Base-by-base conservation (phyloP, 2,797 vertebrate genomes). In the Morus bassanus region DNA sequence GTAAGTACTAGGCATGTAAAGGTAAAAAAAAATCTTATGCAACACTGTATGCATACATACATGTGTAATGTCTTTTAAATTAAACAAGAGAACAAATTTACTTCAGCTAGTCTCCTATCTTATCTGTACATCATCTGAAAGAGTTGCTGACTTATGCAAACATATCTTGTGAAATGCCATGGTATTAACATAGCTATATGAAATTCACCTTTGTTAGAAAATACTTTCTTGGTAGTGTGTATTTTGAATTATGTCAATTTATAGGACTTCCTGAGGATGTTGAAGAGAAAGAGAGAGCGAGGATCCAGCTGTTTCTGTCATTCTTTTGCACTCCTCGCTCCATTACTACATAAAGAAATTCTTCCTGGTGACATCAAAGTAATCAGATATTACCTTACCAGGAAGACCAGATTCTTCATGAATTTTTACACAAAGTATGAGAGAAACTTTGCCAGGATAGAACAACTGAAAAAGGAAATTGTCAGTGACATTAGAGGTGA, bases 241-340 rank as follows among this genome's bases (percentile, higher is more conserved):
- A 68, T 64, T 94, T 94, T 76, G 45, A 85, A 85, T 64, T 82
- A 64, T n/a, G 48, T 65, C 65, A 89, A 45, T 92, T 89, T 92
- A 60, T 53, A 89, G 23, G 37, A 35, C 27, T 57, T 78, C 41
- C 14, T 85, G 25, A 2, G 4, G n/a, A 82, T 82, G 46, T 46
- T 89, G 28, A 78, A 45, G 16, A 37, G 63, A 45, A 72, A 72
- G n/a, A 74, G 9, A 69, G 15, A 30, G 45, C 46, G 13, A 63
- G 24, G 15, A 81, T 73, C 37, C n/a, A 94, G 45, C 37, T 82
- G 57, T 69, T 87, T 81, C 77, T 89, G 33, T 57, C 35, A 65
- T 18, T 37, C 67, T 59, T 89, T 81, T 75, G 12, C 9, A 57
- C 46, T 61, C 25, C 7, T 27, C 59, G 11, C 18, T 68, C 9